Evolutionary conservation across 2,888 invertebrate species (phyloP), one percentile per base, ranked within the genome.

Genomic region (Gonocerus acuteangulatus): DNA sequence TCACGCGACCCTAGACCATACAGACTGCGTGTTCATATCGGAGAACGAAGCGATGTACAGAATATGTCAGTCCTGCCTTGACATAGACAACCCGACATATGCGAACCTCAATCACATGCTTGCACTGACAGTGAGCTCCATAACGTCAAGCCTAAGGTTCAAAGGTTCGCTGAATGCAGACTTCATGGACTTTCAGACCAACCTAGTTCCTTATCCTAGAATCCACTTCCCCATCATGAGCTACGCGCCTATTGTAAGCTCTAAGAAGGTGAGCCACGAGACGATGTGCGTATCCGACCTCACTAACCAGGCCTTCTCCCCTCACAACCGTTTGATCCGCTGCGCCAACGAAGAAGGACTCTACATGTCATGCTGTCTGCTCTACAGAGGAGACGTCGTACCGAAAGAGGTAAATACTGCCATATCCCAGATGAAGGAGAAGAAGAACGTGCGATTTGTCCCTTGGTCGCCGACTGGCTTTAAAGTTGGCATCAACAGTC

Each of bases 261-360:
- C 80, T 0, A 84, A 85, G 66, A 84, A 88, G 70, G 85, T 85
- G 0, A 82, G 79, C 70, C 86, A 87, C 73, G 85, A 86, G 71
- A 86, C 85, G 68, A 82, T 87, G 79, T 81, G 85, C 0, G 88
- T 88, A 1, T 80, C 85, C 0, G 87, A 89, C 74, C 86, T 94
- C 68, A 95, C 94, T 1, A 81, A 88, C 48, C 86, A 89, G 70
- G 86, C 93, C 70, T 95, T 95, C 73, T 92, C 93, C 74, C 84
- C 92, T 0, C 81, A 84, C 68, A 89, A 89, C 74, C 92, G 92
- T 78, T 89, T 92, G 89, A 90, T 92, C 54, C 87, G 87, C 73
- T 92, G 92, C 71, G 87, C 90, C 72, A 89, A 89, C 0, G 79
- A 45, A 22, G 34, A 60, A 15, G 64, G 64, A 3, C 61, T 47